These are phyloP conservation scores for Oopsacas minuta DNA, from an alignment of 37 sponge, comb jelly and placozoan species.

Conservation along the genomic window DNA sequence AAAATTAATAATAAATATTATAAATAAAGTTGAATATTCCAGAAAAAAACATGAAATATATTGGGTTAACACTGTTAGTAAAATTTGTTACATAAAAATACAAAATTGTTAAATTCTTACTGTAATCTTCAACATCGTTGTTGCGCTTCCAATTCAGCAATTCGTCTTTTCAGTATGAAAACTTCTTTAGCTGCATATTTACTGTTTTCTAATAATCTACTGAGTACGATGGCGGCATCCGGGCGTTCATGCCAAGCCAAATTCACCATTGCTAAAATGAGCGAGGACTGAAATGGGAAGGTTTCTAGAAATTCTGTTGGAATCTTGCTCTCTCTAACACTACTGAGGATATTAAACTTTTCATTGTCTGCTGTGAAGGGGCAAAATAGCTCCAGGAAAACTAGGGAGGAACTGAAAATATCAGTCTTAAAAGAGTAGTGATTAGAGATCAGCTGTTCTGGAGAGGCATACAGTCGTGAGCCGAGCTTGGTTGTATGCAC, in stretches of 20 bases:
- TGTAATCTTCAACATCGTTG: too few relatives aligned
- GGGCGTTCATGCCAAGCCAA: background rate
- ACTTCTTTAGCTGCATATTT: too few relatives aligned
- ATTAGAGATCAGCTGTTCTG: background rate
- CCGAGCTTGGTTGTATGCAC: background rate
- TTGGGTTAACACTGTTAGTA: too few relatives aligned
- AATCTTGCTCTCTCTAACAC: background rate
- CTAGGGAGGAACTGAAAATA: background rate
- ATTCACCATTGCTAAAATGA: background rate
- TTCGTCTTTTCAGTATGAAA: too few relatives aligned
- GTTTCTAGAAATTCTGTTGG: background rate
- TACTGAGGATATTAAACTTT: background rate
- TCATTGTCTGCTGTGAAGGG: background rate
- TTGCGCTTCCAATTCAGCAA: too few relatives aligned
- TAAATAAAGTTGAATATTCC: too few relatives aligned
- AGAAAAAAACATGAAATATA: too few relatives aligned
- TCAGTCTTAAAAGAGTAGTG: background rate
- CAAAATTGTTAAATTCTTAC: too few relatives aligned
- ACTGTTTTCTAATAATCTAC: background rate
- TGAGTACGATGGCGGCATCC: background rate
- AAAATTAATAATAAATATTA: too few relatives aligned
- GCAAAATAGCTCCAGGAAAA: background rate
- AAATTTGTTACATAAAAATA: too few relatives aligned
- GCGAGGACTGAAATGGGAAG: background rate
- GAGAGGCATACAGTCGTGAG: background rate